These are phyloP conservation scores for Malthinus seriepunctatus DNA, from an alignment of 2,888 invertebrate species.

Conservation along the genomic window DNA sequence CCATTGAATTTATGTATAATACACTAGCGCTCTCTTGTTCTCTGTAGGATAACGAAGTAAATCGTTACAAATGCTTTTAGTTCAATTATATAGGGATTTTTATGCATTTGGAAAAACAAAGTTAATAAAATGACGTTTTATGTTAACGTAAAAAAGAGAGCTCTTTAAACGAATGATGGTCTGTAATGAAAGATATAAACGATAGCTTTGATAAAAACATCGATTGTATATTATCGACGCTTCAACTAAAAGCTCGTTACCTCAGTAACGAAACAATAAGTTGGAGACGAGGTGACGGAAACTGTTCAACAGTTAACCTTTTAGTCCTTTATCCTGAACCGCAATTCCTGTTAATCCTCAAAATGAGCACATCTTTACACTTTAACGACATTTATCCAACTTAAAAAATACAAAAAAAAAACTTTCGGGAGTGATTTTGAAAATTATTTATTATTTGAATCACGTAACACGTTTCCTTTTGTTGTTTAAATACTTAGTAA, in stretches of 20 bases:
- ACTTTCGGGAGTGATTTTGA: constrained; percentile 14
- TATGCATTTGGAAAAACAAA: no score
- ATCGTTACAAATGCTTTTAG: no score
- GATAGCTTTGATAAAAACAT: constrained; percentile 33
- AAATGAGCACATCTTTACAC: constrained; percentile 19
- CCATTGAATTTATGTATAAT: no score
- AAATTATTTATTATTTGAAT: constrained; percentile 25
- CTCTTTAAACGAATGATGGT: constrained; percentile 31
- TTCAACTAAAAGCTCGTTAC: constrained; percentile 27
- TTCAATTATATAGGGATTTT: no score
- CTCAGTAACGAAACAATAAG: constrained; percentile 33
- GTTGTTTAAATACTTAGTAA: constrained; percentile 22
- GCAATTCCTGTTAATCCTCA: constrained; percentile 21
- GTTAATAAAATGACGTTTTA: constrained; percentile 20
- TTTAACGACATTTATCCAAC: constrained; percentile 20
- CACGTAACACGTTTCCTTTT: constrained; percentile 20
- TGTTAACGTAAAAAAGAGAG: constrained; percentile 29
- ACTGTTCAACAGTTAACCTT: constrained; percentile 34
- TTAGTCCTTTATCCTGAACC: constrained; percentile 28
- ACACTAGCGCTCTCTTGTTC: no score
- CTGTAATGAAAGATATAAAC: constrained; percentile 34
- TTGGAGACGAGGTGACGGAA: constrained; percentile 30
- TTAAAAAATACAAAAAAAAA: constrained; percentile 9
- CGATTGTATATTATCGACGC: constrained; percentile 37
- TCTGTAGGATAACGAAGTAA: no score